These are phyloP conservation scores for Trimorus sp. DNA, from an alignment of 2,888 invertebrate species.

Conservation along the genomic window DNA sequence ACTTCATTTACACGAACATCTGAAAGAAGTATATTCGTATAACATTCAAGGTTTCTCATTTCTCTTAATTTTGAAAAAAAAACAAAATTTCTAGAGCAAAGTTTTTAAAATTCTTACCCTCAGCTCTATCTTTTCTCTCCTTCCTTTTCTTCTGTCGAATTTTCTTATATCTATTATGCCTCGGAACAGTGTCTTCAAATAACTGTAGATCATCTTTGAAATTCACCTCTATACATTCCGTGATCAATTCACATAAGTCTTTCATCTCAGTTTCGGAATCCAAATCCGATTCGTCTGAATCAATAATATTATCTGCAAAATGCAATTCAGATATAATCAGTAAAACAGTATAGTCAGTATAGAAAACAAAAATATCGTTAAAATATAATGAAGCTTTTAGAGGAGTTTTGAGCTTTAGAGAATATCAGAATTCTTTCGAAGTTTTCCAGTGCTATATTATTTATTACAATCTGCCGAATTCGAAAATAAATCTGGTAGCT, in stretches of 20 bases:
- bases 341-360: no score
- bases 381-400: no score
- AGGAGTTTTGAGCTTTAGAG: no score
- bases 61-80: background rate
- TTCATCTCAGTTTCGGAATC: constrained; percentile 71
- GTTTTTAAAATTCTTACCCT: no score
- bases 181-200: constrained; percentile 81
- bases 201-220: constrained; percentile 81
- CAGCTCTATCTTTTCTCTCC: constrained; percentile 71
- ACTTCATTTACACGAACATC: constrained; percentile 72
- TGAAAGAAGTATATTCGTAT: constrained; percentile 30
- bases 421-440: no score
- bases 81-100: background rate
- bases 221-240: constrained; percentile 78
- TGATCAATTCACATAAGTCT: constrained; percentile 66
- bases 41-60: background rate
- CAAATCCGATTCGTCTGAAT: constrained; percentile 72
- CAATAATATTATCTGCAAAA: background rate
- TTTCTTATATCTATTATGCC: constrained; percentile 76
- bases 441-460: no score
- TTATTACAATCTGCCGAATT: no score
- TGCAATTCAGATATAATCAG: no score
- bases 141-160: constrained; percentile 74
- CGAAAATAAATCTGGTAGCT: no score
- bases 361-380: no score